These are phyloP conservation scores for Drosophila nebulosa DNA, from an alignment of 1,140 invertebrate genomes.

Conservation along the genomic window DNA sequence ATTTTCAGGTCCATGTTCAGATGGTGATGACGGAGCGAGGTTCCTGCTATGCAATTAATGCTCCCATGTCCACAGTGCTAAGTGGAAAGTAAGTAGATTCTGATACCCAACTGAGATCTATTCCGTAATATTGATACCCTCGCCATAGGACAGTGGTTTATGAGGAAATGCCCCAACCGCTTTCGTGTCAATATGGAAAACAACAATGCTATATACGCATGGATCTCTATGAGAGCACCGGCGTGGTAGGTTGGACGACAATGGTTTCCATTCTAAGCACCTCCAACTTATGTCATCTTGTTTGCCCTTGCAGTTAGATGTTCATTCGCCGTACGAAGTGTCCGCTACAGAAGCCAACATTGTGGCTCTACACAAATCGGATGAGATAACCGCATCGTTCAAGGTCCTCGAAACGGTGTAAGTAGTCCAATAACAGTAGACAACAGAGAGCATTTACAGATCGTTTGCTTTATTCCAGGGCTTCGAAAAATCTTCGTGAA, in stretches of 20 bases:
- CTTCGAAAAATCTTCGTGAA: constrained; percentile 57
- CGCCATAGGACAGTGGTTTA: constrained; percentile 37
- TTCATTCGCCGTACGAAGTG: constrained; percentile 76
- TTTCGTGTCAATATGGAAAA: constrained; percentile 73
- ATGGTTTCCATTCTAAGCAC: neutral
- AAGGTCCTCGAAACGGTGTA: constrained; percentile 79
- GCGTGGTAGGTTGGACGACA: constrained; percentile 48
- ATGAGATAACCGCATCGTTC: constrained; percentile 76
- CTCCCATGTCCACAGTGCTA: constrained; percentile 74
- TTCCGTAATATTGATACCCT: neutral
- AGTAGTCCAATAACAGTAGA: constrained; percentile 15
- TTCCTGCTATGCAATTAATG: constrained; percentile 85
- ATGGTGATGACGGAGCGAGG: constrained; percentile 84
- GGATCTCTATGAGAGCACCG: constrained; percentile 72
- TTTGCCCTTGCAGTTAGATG: constrained; percentile 56
- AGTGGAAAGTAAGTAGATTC: constrained; percentile 50
- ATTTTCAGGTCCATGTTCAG: constrained; percentile 80
- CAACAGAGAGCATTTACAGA: neutral
- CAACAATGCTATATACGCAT: constrained; percentile 77
- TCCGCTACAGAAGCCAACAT: constrained; percentile 68
- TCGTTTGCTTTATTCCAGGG: constrained; percentile 28
- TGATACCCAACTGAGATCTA: too few relatives aligned
- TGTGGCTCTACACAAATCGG: constrained; percentile 63
- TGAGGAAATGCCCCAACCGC: constrained; percentile 47
- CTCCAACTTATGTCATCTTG: neutral